Evolutionary conservation across 2,113 vertebrate species (phyloP), one percentile per base, ranked within the genome.

Genomic region (Bothrops jararaca): DNA sequence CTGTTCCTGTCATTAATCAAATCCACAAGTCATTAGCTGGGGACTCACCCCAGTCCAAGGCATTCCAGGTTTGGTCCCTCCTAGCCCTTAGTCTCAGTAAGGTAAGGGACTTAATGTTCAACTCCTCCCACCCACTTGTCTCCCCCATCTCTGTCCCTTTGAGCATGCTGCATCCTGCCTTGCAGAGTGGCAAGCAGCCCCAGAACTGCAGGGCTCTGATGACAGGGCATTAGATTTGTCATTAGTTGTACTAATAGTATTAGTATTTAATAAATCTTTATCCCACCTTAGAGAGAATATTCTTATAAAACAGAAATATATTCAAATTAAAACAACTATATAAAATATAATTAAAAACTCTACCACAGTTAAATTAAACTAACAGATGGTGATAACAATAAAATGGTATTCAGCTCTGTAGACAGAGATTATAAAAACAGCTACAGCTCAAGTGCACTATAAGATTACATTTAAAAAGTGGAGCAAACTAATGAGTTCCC

Each of bases 201-300:
- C 60, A 13, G 11, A 64, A 64, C 26, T n/a, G 60, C 26, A n/a
- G 60, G 1, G 29, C 60, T 69, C 60, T 57, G 23, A 64, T 34
- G 54, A 90, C 91, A 94, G 5, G 89, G 60, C 90, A 86, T 91
- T 86, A 86, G 86, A 94, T 87, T 39, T 95, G 86, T 92, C 87
- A 45, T 92, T 95, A 80, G n/a, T 80, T 39, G 18, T 80, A 20
- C 34, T 80, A 80, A 80, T 80, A 80, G 20, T 24, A 85, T 85
- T 85, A 85, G 20, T 85, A 48, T 34, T 26, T 86, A 45, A 86
- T 86, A 24, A 39, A 45, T 86, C 42, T 86, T 48, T 86, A 45
- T 86, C 45, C 23, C 23, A 23, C 42, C 85, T 50, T 86, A 50
- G 23, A 86, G 85, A 86, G 45, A 50, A 39, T 24, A 48, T 86